These are phyloP conservation scores for Anagyrus pseudococci DNA, from an alignment of 2,888 invertebrate species.

Conservation along the genomic window DNA sequence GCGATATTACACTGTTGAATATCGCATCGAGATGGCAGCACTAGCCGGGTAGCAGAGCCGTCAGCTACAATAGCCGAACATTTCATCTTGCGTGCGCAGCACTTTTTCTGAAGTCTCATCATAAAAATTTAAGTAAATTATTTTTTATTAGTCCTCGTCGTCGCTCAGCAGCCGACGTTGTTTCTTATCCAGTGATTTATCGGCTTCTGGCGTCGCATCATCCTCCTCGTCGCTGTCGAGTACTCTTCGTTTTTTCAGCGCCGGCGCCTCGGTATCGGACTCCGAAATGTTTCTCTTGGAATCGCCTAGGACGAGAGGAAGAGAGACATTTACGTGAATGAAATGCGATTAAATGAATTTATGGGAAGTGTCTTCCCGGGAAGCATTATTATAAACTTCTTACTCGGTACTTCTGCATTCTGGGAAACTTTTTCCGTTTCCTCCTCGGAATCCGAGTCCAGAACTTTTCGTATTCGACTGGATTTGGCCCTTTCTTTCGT, in stretches of 20 bases:
- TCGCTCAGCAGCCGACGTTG: constrained; percentile 47
- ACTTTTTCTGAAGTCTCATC: not conserved
- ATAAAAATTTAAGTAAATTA: not conserved
- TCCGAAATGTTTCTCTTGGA: constrained; percentile 48
- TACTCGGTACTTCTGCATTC: constrained; percentile 17
- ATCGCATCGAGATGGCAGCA: constrained; percentile 38
- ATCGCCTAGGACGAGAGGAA: constrained; percentile 44
- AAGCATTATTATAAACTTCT: constrained; percentile 12
- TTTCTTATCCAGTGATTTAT: constrained; percentile 40
- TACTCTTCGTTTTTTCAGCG: constrained; percentile 53
- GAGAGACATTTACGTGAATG: not conserved
- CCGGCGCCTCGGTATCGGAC: constrained; percentile 48
- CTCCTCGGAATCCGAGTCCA: constrained; percentile 35
- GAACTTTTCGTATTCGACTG: constrained; percentile 25
- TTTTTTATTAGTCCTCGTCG: constrained; percentile 49
- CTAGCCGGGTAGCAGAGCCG: constrained; percentile 12
- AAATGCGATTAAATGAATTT: not conserved
- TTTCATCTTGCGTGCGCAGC: no score
- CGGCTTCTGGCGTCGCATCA: constrained; percentile 23
- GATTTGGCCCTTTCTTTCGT: constrained; percentile 25
- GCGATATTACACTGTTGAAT: not conserved
- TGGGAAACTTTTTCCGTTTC: constrained; percentile 26
- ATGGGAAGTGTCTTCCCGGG: not conserved
- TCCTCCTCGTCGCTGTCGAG: constrained; percentile 56
- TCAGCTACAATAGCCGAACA: no score